Evolutionary conservation across 2,113 vertebrate genomes (phyloP), one percentile per base, ranked within the genome.

Genomic region (Gila orcuttii): DNA sequence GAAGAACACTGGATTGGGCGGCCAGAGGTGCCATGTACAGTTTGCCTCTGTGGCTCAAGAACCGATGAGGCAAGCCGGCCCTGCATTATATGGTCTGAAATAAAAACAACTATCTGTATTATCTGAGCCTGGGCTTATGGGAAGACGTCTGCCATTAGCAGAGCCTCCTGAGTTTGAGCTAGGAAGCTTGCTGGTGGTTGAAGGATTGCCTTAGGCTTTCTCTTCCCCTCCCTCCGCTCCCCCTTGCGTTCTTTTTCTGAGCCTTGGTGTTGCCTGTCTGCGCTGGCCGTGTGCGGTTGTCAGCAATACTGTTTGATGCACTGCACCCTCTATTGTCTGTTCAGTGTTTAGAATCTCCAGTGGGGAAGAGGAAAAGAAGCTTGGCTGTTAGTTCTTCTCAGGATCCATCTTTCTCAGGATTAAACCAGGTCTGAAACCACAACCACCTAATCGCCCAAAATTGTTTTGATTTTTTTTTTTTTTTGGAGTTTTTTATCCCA

Each of bases 301-400:
- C 95, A 96, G 96, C 96, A 96, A 97, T 97, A 96, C 97, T 99
- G 97, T 99, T 96, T 99, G 97, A 99, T 98, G 96, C 97, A 98
- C 97, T 99, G 96, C 98, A 96, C 97, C 97, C 97, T 99, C 97
- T 99, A 99, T 99, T 99, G 98, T 99, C 96, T 99, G 97, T 98
- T 96, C 96, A 99, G 98, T 99, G 98, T 99, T 99, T 98, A 98
- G 98, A 99, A 98, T 98, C 98, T 97, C 97, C 98, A 98, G 97
- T 99, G 97, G 98, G 97, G 98, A 99, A 99, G 98, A 99, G 98
- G 98, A 99, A 99, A 98, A 98, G 98, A 99, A 99, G 98, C 98
- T 98, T 99, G 97, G 98, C 98, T 98, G 97, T 99, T 99, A 99
- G 98, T 97, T 97, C 98, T 97, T 99, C 97, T 99, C 98, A 99